Evolutionary conservation across 2,113 vertebrate species (phyloP), one percentile per base, ranked within the genome.

Genomic region (Cyanoliseus patagonus): DNA sequence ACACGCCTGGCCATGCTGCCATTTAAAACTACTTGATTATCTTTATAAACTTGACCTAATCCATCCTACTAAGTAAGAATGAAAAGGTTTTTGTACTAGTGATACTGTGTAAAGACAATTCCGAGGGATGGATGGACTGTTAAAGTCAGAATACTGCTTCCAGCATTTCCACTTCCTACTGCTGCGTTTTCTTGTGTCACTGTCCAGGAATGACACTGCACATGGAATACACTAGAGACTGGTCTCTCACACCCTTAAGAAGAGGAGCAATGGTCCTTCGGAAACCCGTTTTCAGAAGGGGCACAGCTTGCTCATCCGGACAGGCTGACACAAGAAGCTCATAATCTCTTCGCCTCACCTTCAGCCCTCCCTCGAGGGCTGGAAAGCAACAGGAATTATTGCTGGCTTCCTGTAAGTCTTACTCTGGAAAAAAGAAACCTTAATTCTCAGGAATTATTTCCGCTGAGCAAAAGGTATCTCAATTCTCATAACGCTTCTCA

Each of bases 211-310:
- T 10, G 37, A n/a, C 1, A 9, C 51, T 52, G 51, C 22, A 24
- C 2, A 2, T 30, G 17, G 20, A 30, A 59, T 62, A 49, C 41
- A 37, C 11, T 2, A 35, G 37, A 41, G 51, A 17, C 6, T 7
- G 46, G 46, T 17, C 55, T 37, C 10, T 14, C 7, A 13, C 2
- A 11, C 16, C 20, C 46, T 44, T 9, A 17, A 3, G 33, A 27
- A 13, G 25, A 1, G 0, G 4, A n/a, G 4, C 0, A 0, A 41
- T 46, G 5, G 3, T n/a, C 13, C 59, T 51, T 39, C 4, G 1
- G 0, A 12, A 46, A 41, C 18, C 42, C 15, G 0, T 1, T 51
- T 46, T 35, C 30, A 69, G 23, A 22, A 31, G n/a, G 16, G 24
- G 11, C 44, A 13, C 4, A 17, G 51, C 30, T 10, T 6, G 25